Conservation (phyloP, 2,797 vertebrate species). For the Phaenicophaeus curvirostris region DNA sequence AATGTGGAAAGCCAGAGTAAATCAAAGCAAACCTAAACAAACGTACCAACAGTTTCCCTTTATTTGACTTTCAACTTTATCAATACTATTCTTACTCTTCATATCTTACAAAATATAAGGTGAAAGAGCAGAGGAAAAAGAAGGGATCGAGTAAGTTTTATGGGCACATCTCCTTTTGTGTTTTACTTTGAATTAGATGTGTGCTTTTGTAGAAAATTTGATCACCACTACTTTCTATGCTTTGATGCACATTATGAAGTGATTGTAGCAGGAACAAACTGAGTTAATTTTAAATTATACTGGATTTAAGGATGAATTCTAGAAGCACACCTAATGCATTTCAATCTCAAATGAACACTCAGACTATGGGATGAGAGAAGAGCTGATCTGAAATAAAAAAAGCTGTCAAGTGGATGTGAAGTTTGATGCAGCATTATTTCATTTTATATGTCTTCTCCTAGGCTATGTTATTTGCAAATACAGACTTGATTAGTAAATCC, state of each 20-base stretch:
- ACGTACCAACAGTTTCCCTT: neutral
- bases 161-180: neutral
- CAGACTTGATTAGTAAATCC: neutral
- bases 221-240: neutral
- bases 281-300: neutral
- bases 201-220: neutral
- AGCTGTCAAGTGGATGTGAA: neutral
- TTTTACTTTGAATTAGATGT: neutral
- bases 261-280: neutral
- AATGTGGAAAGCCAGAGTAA: neutral
- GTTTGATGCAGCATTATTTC: neutral
- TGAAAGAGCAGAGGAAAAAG: neutral
- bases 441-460: neutral
- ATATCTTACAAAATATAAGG: neutral
- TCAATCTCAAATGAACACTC: neutral
- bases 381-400: neutral
- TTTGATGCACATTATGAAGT: neutral
- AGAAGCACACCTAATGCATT: neutral
- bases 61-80: neutral
- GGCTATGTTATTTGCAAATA: neutral
- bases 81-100: neutral
- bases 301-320: neutral
- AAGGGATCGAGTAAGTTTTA: neutral
- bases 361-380: neutral
- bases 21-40: neutral